A percentile compares a stretch with the other conserved stretches of the same genome.
Conservation (phyloP, 2,113 vertebrate species). For the Leucopsar rothschildi region DNA sequence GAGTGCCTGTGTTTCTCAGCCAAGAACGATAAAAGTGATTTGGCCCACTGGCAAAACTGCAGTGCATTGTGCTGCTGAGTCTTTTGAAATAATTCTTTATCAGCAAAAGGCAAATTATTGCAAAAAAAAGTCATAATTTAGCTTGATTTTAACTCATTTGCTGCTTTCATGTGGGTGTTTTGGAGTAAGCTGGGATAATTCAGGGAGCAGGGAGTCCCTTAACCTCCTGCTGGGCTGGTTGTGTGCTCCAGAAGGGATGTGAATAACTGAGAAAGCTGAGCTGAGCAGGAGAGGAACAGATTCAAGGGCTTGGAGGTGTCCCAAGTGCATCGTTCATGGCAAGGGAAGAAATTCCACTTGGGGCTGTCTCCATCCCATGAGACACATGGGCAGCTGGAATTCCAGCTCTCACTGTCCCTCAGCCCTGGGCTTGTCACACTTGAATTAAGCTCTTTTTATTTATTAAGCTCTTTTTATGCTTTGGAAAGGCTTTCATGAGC, state of each 20-base stretch:
- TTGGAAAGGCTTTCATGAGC: background rate
- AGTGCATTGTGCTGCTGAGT: background rate
- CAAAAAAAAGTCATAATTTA: background rate
- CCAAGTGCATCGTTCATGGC: background rate
- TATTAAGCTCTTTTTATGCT: background rate
- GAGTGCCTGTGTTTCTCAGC: background rate
- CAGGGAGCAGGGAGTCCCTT: background rate
- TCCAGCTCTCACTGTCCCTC: background rate
- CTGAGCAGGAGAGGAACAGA: background rate
- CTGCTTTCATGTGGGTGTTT: background rate
- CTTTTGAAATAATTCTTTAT: background rate
- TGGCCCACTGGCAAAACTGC: conserved; percentile 12
- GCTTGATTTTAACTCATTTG: background rate
- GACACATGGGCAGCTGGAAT: background rate
- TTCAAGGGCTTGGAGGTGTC: background rate
- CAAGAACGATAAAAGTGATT: background rate
- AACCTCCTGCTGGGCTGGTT: background rate
- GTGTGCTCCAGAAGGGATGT: background rate
- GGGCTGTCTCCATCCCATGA: background rate
- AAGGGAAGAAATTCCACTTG: background rate
- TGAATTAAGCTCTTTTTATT: background rate
- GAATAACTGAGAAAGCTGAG: background rate
- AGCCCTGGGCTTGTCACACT: background rate
- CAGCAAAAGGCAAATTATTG: background rate
- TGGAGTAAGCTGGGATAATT: background rate